These are phyloP conservation scores for Drosophila hamatofila DNA, from an alignment of 2,888 invertebrate genomes.

Conservation along the genomic window DNA sequence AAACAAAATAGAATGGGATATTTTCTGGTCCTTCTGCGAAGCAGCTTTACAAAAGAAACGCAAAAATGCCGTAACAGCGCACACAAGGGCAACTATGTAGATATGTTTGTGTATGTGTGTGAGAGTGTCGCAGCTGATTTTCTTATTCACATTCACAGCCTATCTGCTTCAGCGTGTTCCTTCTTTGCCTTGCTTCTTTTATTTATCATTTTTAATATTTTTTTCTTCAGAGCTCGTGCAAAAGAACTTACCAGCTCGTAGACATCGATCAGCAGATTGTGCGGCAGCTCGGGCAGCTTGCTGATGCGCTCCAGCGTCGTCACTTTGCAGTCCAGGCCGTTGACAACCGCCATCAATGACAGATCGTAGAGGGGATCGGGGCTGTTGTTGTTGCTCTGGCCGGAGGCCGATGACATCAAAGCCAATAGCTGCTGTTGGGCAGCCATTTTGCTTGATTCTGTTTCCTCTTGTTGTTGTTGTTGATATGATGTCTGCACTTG, in stretches of 20 bases:
- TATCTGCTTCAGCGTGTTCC: neutral
- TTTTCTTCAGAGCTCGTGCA: neutral
- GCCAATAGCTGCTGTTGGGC: slow-evolving; percentile 60
- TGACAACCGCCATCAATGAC: slow-evolving; percentile 79
- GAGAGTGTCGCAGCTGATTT: slow-evolving; percentile 18
- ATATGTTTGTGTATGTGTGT: neutral
- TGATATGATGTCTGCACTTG: slow-evolving; percentile 1
- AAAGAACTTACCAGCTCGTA: slow-evolving; percentile 83
- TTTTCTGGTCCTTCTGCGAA: neutral
- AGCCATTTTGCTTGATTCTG: slow-evolving; percentile 59
- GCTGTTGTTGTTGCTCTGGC: slow-evolving; percentile 58
- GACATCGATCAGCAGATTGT: slow-evolving; percentile 83
- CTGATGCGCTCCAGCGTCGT: slow-evolving; percentile 79
- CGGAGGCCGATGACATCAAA: slow-evolving; percentile 51
- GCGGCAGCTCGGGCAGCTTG: slow-evolving; percentile 82
- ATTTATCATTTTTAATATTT: slow-evolving; percentile 20
- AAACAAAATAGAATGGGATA: neutral
- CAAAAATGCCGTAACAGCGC: slow-evolving; percentile 25
- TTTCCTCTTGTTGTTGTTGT: slow-evolving; percentile 16
- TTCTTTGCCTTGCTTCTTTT: slow-evolving; percentile 17
- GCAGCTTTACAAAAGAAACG: neutral
- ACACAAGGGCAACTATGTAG: neutral
- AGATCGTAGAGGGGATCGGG: slow-evolving; percentile 80
- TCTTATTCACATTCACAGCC: neutral
- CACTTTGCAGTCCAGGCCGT: slow-evolving; percentile 82